Evolutionary conservation across 2,888 invertebrate genomes (phyloP), one percentile per base, ranked within the genome.

Genomic region (Aspidiotus rigidus): DNA sequence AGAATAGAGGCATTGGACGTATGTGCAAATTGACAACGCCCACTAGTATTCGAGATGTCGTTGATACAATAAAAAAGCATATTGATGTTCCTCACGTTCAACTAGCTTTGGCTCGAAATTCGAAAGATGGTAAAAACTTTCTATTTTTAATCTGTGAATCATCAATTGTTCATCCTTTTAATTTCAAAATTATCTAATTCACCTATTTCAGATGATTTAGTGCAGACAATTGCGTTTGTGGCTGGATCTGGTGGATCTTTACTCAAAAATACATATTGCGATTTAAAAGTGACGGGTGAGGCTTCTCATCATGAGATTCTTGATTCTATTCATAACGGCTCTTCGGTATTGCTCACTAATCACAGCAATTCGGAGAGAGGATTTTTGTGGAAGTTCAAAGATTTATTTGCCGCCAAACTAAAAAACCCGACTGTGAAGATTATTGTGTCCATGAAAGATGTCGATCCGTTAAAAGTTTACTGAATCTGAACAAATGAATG

Each of bases 351-450:
- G 75, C 80, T 96, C 16, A 91, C 91, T 72, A 94, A 95, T 78
- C 96, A 97, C 78, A 92, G 90, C 54, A 93, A 95, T 79, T 92
- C 94, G 0, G 97, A 97, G 78, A 83, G 96, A 72, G 94, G 95
- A 7, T 97, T 86, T 77, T 80, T 96, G 7, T 80, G 62, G 7
- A 55, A 72, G 16, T 73, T 75, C 41, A 69, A 69, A 41, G 73
- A 76, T 9, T 74, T 73, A 15, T 74, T 81, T 55, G 72, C 76
- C 40, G 71, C 71, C 54, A 74, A 76, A 64, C 78, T 82, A 1
- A 60, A 67, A 8, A 44, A 60, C 16, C 80, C 83, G 71, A 76
- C 81, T 69, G 83, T 87, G 10, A 77, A 83, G 72, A 83, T 93
- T 9, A 73, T 84, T 71, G 82, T 93, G 39, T 91, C 93, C 9